Evolutionary conservation across 2,113 vertebrate genomes (phyloP), one percentile per base, ranked within the genome.

Genomic region (Varanus komodoensis): DNA sequence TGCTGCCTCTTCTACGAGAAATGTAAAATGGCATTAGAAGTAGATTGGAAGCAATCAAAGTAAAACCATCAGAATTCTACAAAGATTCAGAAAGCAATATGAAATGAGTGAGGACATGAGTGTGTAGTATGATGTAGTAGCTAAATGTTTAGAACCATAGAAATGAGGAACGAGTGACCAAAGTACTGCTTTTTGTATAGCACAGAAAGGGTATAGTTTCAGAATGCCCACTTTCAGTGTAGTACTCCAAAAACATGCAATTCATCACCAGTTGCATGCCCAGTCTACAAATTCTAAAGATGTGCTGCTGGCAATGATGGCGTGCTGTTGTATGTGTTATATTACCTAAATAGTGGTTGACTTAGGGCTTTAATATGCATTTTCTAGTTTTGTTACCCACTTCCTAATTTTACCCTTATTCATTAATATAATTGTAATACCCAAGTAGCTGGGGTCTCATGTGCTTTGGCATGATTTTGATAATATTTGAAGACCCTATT

Each of bases 361-460:
- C 38, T 44, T 44, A 44, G 38, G 38, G 38, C 38, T 44, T 44
- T 44, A 44, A 44, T 44, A 44, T 3, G 38, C 38, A 44, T 44
- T 44, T 44, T 44, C 38, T 44, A 44, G 38, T 44, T 44, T 44
- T 44, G 44, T 38, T 8, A 68, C 17, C 3, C 67, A 87, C 54
- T 83, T 87, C 84, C 71, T 87, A 67, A 75, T 77, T 91, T 83
- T 91, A 83, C 68, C 32, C n/a, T 91, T 34, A 50, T 50, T 85
- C 57, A n/a, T 90, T 90, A 87, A 77, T 77, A 83, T 32, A 87
- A 69, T 91, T 84, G 80, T 83, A 91, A 83, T 54, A 69, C n/a
- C n/a, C 19, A 32, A 50, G 15, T 38, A 91, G 80, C 23, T 48
- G 90, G 11, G 34, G 15, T 29, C 87, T 89, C 25, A 7, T 54